Base-by-base conservation (phyloP, 2,888 invertebrate species). In the Heliconius ismenius region DNA sequence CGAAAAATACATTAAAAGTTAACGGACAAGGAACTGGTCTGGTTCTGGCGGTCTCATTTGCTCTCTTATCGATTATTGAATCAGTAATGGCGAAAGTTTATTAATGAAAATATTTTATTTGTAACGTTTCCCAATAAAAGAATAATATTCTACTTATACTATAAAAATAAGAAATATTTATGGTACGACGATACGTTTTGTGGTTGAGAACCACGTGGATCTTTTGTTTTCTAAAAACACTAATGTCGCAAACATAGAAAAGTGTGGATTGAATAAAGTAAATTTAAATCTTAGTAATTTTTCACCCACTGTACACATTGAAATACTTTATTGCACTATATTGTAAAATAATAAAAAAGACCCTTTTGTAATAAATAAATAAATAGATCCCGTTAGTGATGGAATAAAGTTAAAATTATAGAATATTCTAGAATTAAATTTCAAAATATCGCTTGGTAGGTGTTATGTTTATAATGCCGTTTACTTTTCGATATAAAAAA, bases 401-500 rank as follows among this genome's bases (percentile, higher is more conserved):
- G 84, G 87, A 81, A 84, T 87, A 86, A 85, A 86, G 77, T 81
- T 79, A 81, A 84, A 86, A 80, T 86, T 85, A 86, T 87, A 87
- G 86, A 86, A 82, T 89, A 89, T 87, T 85, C 82, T 89, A 91
- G 89, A 87, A 78, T 83, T 83, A 86, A 81, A 83, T 83, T 89
- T 88, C 86, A 89, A 85, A 85, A 86, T 85, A 83, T 91, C 86
- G 93, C 93, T 93, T 92, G 64, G 87, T 92, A 91, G 91, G 87
- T 90, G 85, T 91, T 92, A 86, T 87, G 85, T 92, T 91, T 82
- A 86, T 90, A 90, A 88, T 87, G 91, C 91, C 90, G 91, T 92
- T 88, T 90, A 88, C 85, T 88, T 91, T 91, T 88, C 84, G 88
- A 88, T 87, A 86, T 88, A 85, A 82, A 88, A 89, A 89, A 76